Base-by-base conservation (phyloP, 2,797 vertebrate species). In the Aulostomus chinensis region DNA sequence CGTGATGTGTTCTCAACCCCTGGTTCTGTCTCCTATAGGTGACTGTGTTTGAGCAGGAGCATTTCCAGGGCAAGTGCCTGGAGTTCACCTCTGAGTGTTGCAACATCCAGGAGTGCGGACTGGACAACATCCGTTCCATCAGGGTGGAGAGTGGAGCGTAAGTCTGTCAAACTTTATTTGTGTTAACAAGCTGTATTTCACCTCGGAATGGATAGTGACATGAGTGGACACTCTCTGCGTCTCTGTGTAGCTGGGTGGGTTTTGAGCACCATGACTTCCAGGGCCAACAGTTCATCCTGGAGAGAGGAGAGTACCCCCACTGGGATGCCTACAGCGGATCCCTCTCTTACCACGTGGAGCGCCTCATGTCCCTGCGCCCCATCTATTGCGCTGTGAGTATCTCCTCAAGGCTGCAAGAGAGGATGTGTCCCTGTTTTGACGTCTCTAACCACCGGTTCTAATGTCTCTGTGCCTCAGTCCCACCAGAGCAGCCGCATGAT, bases 201-300 rank as follows among this genome's bases (percentile, higher is more conserved):
- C 22, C 22, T 24, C 22, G 8, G 8, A 8, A 24, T 24, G 4
- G 22, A 24, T 4, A 4, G 22, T 24, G 4, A 4, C 8, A 24
- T 8, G 22, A 24, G 4, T 8, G 8, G 22, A 30, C 4, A 11
- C 3, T 56, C 7, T 62, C 29, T 41, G 2, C 55, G 4, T 54
- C 21, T 51, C 18, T 61, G 15, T 59, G 29, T 42, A 93, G 92
- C 73, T 93, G 91, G 91, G 90, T 92, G 69, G 92, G 91, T 34
- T 93, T 89, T 12, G 92, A 93, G 85, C 92, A 93, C 85, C 90
- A 92, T 15, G 91, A 91, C 72, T 93, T 92, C 89, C 90, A 93
- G 78, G 92, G 92, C 43, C 92, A 93, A 86, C 92, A 93, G 87
- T 92, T 93, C 75, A 88, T 93, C 64, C 78, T 93, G 80, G 92